These are phyloP conservation scores for Entelurus aequoreus DNA, from an alignment of 2,113 vertebrate genomes.

Conservation along the genomic window DNA sequence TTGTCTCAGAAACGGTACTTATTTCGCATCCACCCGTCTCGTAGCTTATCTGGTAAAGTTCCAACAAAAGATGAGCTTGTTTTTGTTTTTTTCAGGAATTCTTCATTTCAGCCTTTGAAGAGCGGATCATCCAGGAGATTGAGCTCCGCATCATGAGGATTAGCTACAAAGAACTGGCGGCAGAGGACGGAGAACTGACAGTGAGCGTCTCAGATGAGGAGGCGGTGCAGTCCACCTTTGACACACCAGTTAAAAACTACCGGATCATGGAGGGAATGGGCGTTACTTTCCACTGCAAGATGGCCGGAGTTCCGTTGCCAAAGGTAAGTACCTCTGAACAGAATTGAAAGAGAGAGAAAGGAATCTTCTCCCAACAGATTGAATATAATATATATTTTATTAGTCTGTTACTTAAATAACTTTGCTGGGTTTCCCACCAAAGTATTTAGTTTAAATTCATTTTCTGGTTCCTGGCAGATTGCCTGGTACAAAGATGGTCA, in stretches of 20 bases:
- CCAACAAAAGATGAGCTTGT: background rate
- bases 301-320: conserved; percentile 84
- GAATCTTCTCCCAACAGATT: background rate
- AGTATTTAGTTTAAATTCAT: background rate
- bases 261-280: conserved; percentile 90
- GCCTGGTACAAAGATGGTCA: conserved; percentile 97
- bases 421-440: background rate
- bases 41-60: background rate
- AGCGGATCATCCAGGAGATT: conserved; percentile 94
- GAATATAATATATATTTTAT: conserved; percentile 27
- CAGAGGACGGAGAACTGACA: conserved; percentile 88
- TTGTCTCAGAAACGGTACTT: conserved; percentile 84
- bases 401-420: background rate
- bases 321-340: conserved; percentile 74
- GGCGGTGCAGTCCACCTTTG: conserved; percentile 81
- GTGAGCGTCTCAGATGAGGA: conserved; percentile 81
- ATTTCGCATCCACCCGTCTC: background rate
- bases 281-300: conserved; percentile 94
- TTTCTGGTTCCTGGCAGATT: conserved; percentile 69
- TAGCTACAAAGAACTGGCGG: conserved; percentile 84
- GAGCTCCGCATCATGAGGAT: conserved; percentile 93
- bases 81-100: conserved; percentile 76
- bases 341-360: background rate
- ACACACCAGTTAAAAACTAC: conserved; percentile 88
- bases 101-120: conserved; percentile 91